phyloP scores from a whole-genome alignment of 1,140 invertebrate species.

The Lerema accius region DNA sequence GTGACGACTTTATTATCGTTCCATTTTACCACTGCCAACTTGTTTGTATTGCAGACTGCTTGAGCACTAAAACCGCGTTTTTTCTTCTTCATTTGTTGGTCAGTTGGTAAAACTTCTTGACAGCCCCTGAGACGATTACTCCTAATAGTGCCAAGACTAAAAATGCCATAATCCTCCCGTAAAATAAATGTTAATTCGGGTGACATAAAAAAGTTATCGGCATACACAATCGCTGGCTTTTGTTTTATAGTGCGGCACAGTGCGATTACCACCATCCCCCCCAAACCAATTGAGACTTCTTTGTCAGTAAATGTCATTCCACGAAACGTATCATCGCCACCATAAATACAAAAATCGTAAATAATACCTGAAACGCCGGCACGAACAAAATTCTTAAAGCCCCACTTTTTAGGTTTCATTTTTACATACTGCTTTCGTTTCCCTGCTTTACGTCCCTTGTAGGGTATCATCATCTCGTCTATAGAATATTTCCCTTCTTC shows the following conservation, averaged over 20 bases:
- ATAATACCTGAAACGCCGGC: slow-evolving; percentile 33
- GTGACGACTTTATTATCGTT: slow-evolving; percentile 21
- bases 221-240: background rate
- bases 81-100: slow-evolving; percentile 53
- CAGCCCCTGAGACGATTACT: slow-evolving; percentile 37
- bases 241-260: slow-evolving; percentile 24
- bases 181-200: background rate
- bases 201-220: background rate
- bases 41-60: slow-evolving; percentile 12
- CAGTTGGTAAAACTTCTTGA: slow-evolving; percentile 39
- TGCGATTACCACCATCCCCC: slow-evolving; percentile 32
- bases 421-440: background rate
- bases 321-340: slow-evolving; percentile 1
- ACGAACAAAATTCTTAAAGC: slow-evolving; percentile 11
- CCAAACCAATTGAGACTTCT: slow-evolving; percentile 28
- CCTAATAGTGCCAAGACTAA: background rate
- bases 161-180: background rate
- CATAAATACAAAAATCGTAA: background rate
- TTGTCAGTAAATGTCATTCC: slow-evolving; percentile 27
- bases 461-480: slow-evolving; percentile 1
- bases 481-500: slow-evolving; percentile 6
- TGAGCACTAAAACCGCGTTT: slow-evolving; percentile 6
- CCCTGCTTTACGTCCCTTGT: slow-evolving; percentile 1
- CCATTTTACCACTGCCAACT: slow-evolving; percentile 17
- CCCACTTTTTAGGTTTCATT: slow-evolving; percentile 6